Percentiles rank a stretch among this genome's conserved stretches.
Evolutionary conservation across 2,797 vertebrate genomes (phyloP).

Genomic region (Semotilus atromaculatus): DNA sequence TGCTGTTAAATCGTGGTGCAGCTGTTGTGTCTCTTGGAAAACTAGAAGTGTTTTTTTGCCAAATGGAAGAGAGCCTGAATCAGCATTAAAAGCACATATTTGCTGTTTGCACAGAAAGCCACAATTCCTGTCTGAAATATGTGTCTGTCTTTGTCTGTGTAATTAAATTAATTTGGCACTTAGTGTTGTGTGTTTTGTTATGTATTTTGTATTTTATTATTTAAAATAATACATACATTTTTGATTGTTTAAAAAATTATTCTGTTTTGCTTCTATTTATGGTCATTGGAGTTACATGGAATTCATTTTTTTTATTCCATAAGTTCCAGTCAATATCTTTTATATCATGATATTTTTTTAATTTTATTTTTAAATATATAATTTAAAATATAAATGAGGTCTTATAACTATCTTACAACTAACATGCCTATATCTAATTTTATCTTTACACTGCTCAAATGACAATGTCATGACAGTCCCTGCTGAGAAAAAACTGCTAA

Average conservation of each 20-base stretch:
- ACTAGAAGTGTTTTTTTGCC: background rate
- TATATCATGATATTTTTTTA: background rate
- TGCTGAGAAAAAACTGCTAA: too few relatives aligned
- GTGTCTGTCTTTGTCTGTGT: conserved; percentile 5
- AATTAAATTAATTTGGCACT: conserved; percentile 17
- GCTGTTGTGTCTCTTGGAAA: conserved; percentile 3
- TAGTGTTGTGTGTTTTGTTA: background rate
- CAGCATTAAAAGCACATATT: conserved; percentile 12
- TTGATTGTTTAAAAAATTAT: background rate
- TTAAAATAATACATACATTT: background rate
- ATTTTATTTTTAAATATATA: background rate
- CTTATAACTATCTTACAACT: background rate
- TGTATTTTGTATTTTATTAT: background rate
- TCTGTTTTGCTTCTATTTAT: background rate
- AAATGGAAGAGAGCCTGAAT: background rate
- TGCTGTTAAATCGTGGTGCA: background rate
- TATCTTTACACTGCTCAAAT: background rate
- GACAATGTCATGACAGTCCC: background rate
- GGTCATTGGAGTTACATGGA: background rate
- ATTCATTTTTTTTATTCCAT: too few relatives aligned
- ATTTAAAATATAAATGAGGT: background rate
- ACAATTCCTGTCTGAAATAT: conserved; percentile 37
- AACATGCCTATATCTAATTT: background rate
- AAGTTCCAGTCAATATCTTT: background rate
- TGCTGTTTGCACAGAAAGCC: conserved; percentile 33